These are phyloP conservation scores for Amphilophus citrinellus DNA, from an alignment of 2,113 vertebrate genomes.

Conservation along the genomic window DNA sequence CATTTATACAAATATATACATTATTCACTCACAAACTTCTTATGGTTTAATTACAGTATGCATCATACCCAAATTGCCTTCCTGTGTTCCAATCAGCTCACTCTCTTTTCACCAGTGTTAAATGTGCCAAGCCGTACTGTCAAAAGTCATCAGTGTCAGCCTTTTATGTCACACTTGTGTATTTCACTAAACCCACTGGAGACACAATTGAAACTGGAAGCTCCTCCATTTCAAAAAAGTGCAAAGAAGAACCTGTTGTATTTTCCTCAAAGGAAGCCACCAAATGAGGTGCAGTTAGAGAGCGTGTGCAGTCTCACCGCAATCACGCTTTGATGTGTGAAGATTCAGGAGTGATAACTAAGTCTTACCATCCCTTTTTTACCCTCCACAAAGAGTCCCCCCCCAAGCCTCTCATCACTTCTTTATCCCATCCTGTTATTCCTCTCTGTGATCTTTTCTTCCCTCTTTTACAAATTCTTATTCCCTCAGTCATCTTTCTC, in stretches of 20 bases:
- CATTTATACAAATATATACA: neutral
- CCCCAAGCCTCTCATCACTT: conserved; percentile 38
- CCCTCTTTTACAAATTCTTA: conserved; percentile 35
- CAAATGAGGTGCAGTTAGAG: conserved; percentile 54
- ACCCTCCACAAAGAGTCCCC: conserved; percentile 36
- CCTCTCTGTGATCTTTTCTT: conserved; percentile 43
- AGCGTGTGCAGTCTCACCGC: conserved; percentile 31
- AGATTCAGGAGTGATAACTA: conserved; percentile 63
- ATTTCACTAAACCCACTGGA: conserved; percentile 29
- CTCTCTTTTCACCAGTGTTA: neutral
- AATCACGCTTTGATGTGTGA: conserved; percentile 63
- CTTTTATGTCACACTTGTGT: conserved; percentile 23
- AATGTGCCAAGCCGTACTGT: neutral
- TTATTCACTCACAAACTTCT: neutral
- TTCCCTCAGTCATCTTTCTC: conserved; percentile 37
- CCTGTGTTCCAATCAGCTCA: neutral
- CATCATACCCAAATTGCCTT: neutral
- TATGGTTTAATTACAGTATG: neutral
- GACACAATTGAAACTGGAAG: conserved; percentile 36
- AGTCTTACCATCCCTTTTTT: conserved; percentile 60
- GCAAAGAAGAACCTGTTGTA: conserved; percentile 30
- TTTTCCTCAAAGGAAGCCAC: conserved; percentile 46
- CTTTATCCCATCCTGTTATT: conserved; percentile 31
- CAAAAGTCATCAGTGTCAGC: neutral
- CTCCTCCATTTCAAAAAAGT: conserved; percentile 25